Base-by-base conservation (phyloP, 2,113 vertebrate genomes). In the Bubo scandiacus region DNA sequence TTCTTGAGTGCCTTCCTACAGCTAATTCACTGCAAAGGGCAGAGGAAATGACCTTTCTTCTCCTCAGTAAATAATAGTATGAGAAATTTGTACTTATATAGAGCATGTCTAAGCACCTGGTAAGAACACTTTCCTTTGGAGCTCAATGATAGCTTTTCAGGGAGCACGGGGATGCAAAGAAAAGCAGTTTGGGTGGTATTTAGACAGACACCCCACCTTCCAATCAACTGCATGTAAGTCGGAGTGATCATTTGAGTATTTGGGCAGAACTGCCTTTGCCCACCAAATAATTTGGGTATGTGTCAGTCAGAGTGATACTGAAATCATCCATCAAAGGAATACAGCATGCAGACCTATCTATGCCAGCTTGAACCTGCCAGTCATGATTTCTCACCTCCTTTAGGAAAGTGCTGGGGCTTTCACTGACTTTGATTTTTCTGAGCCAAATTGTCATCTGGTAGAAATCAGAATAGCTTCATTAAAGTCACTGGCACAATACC, bases 381-480 rank as follows among this genome's bases (percentile, higher is more conserved):
- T 94, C 91, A 57, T 84, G 72, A 55, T 79, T 96, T 91, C 73
- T 95, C 91, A 87, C 27, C 62, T 85, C 36, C 73, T 80, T 75
- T 30, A 65, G 42, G 25, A 75, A 91, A 87, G 13, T 61, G 74
- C 49, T 92, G 86, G 45, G 66, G 65, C 66, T 87, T 84, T 79
- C 77, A 92, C 30, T 10, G 40, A 68, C 68, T 92, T 91, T 36
- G 52, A 38, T 72, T 81, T 92, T 88, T 87, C 73, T 61, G 55
- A 93, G 88, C 57, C 91, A 94, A 29, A 85, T 84, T 81, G 77
- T 96, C 86, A 81, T 86, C 92, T 96, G 88, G 61, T 87, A 87
- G 66, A 91, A 81, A 94, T 94, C 86, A 73, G 80, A 85, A 81
- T n/a, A 85, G 58, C 40, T 94, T 96, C 49, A 49, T 89, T 96